Evolutionary conservation across 2,888 invertebrate genomes (phyloP), one percentile per base, ranked within the genome.

Genomic region (Stramonita haemastoma): DNA sequence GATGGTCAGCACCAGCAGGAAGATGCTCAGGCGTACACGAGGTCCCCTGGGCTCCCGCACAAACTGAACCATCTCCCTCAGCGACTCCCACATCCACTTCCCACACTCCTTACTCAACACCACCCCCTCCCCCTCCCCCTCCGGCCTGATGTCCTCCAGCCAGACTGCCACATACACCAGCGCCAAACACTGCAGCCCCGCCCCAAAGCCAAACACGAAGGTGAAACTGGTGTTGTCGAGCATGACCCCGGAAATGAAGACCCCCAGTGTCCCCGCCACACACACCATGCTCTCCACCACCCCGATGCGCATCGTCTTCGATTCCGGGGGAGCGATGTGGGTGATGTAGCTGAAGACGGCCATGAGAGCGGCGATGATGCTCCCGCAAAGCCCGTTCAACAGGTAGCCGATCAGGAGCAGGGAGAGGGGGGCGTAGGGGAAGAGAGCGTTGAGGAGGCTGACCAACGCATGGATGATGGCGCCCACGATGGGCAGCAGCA

Each of bases 231-330:
- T 95, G 22, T 92, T 66, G 73, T 95, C 93, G 94, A 97, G 97
- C 92, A 98, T 96, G 89, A 98, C 97, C 0, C 98, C 98, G 94
- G 98, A 98, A 91, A 98, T 94, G 56, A 98, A 97, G 13, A 98
- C 97, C 83, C 98, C 98, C 0, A 97, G 97, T 0, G 98, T 98
- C 97, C 98, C 98, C 0, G 98, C 97, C 89, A 97, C 97, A 92
- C 98, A 97, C 94, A 98, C 98, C 93, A 97, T 97, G 0, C 97
- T 97, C 94, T 98, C 98, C 89, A 98, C 96, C 87, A 98, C 97
- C 0, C 98, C 98, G 6, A 98, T 97, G 90, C 98, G 96, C 34
- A 98, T 95, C 0, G 98, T 98, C 90, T 98, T 97, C 92, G 97
- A 97, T 90, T 97, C 96, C 0, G 97, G 93, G 0, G 97, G 97